Conservation (phyloP, 1,140 invertebrate genomes). For the Drosophila ogumai region DNA sequence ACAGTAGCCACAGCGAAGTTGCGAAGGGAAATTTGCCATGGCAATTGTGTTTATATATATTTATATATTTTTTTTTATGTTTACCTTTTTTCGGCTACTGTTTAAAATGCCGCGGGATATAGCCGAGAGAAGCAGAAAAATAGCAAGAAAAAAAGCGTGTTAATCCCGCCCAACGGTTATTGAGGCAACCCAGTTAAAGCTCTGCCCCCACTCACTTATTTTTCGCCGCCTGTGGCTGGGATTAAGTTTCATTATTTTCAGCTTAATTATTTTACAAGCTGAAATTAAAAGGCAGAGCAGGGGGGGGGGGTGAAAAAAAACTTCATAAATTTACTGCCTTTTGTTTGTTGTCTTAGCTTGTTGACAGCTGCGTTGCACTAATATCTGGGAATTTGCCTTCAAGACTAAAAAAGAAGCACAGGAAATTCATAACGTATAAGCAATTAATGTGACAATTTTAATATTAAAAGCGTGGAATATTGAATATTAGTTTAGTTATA, state of each 20-base stretch:
- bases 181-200: conserved; percentile 76
- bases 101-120: conserved; percentile 35
- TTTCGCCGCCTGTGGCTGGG: conserved; percentile 43
- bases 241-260: conserved; percentile 80
- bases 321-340: conserved; percentile 19
- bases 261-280: conserved; percentile 79
- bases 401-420: conserved; percentile 1
- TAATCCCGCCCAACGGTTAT: conserved; percentile 75
- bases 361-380: conserved; percentile 52
- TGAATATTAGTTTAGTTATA: not conserved
- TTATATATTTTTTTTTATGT: conserved; percentile 11
- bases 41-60: conserved; percentile 19
- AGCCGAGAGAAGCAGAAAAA: conserved; percentile 8
- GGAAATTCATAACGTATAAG: conserved; percentile 17
- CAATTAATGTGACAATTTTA: not conserved
- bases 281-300: conserved; percentile 30
- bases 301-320: conserved; percentile 1
- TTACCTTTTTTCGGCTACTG: conserved; percentile 50
- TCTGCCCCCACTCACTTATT: conserved; percentile 29
- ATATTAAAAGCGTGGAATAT: not conserved
- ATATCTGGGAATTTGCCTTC: conserved; percentile 52
- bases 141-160: conserved; percentile 46
- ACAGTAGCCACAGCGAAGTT: conserved; percentile 13
- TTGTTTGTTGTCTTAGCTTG: conserved; percentile 41
- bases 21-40: conserved; percentile 26